Evolutionary conservation across 2,888 invertebrate species (phyloP), one percentile per base, ranked within the genome.

Genomic region (Lysandra coridon): DNA sequence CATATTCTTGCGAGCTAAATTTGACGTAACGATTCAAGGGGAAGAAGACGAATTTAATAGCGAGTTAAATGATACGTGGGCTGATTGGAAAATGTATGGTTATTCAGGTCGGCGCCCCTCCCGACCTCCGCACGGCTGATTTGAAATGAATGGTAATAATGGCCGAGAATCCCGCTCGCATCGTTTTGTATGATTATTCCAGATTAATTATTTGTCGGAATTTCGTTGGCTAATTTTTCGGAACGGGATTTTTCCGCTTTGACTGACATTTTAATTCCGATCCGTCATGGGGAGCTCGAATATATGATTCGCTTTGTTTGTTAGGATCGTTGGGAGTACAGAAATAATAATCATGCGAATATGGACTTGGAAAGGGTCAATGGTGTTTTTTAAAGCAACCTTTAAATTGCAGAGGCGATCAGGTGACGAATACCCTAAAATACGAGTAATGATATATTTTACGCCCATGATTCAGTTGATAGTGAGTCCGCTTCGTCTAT

Each of bases 41-140:
- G 92, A 94, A 93, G 92, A 93, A 92, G 92, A 91, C 91, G 93
- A 92, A 93, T 94, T 94, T 94, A 93, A 94, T 94, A 94, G 94
- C 93, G 87, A 93, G 93, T 94, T 94, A 92, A 94, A 94, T 94
- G 93, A 94, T 93, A 94, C 94, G 94, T 94, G 93, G 88, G 89
- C 92, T 94, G 93, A 94, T 94, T 94, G 94, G 94, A 94, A 94
- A 94, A 94, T 94, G 93, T 94, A 93, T 93, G 93, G 91, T 93
- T 93, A 94, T 94, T 94, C 94, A 94, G 91, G 91, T 91, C 92
- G 92, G 87, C 88, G 64, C 78, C 86, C 88, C 87, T 89, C 88
- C 89, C 83, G 85, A 88, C 90, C 91, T 89, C 89, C 90, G 90
- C 90, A 91, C 92, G 94, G 91, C 91, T 93, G 93, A 92, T 93